These are phyloP conservation scores for Todiramphus chloris DNA, from an alignment of 2,113 vertebrate species.

Conservation along the genomic window DNA sequence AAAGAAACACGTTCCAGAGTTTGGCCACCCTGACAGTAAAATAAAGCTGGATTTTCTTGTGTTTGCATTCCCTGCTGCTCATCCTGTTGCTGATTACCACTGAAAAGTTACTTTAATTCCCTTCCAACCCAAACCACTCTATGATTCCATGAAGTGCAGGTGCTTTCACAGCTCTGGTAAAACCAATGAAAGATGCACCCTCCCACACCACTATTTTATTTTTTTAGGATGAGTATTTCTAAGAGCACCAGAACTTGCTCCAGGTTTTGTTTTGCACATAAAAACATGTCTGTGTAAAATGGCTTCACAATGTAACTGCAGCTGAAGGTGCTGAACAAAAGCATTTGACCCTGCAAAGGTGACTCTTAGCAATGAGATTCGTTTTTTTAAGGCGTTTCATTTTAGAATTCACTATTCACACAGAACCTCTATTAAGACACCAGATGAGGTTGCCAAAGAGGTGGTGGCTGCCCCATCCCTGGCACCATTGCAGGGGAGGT, in stretches of 20 bases:
- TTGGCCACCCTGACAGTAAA: not conserved
- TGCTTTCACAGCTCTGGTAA: not conserved
- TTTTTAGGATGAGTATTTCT: not conserved
- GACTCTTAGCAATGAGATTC: not conserved
- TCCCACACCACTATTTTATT: no score
- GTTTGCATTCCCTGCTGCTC: not conserved
- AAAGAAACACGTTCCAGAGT: no score
- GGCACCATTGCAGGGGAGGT: not conserved
- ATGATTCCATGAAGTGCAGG: not conserved
- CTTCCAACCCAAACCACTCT: no score
- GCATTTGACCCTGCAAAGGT: not conserved
- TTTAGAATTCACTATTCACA: not conserved
- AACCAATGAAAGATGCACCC: not conserved
- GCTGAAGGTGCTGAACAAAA: not conserved
- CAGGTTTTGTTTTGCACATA: not conserved
- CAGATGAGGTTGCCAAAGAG: fast-evolving
- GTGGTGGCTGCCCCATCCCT: no score
- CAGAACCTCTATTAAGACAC: not conserved
- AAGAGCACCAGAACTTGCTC: not conserved
- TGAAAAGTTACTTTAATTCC: not conserved
- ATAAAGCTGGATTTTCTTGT: not conserved
- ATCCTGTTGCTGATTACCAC: not conserved
- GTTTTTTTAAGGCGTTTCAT: not conserved
- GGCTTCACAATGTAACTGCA: not conserved
- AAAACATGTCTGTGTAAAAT: fast-evolving